Percentiles rank a stretch among this genome's conserved stretches.
These are phyloP conservation scores for Siderastrea radians DNA, from an alignment of 92 coral and sea anemone species.

Conservation along the genomic window DNA sequence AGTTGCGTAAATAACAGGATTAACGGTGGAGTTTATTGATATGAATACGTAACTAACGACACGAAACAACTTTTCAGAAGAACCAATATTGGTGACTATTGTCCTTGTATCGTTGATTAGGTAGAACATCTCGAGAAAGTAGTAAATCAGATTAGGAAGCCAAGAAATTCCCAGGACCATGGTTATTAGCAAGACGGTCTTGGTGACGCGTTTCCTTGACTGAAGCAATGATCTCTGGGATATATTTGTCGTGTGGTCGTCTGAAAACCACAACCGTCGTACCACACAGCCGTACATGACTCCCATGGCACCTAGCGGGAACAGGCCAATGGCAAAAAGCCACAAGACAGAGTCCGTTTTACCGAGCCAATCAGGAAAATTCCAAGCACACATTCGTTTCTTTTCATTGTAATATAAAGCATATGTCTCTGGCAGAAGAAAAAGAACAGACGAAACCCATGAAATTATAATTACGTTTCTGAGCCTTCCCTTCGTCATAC, in stretches of 20 bases:
- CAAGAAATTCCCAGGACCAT: conserved; percentile 62
- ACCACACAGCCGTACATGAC: conserved; percentile 66
- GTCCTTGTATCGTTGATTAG: conserved; percentile 21
- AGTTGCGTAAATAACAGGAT: conserved; percentile 69
- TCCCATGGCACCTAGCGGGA: conserved; percentile 59
- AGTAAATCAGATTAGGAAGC: conserved; percentile 61
- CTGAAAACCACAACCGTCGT: conserved; percentile 55
- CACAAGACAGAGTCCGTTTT: conserved; percentile 46
- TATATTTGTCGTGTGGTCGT: conserved; percentile 21
- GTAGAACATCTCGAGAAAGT: conserved; percentile 25
- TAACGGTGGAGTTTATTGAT: conserved; percentile 58
- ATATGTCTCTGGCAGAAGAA: conserved; percentile 33
- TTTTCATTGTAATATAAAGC: conserved; percentile 20
- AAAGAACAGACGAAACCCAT: conserved; percentile 48
- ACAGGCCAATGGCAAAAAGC: conserved; percentile 41
- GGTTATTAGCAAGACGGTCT: conserved; percentile 57
- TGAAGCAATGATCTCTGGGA: conserved; percentile 61
- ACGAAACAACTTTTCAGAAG: conserved; percentile 40
- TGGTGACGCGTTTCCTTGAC: conserved; percentile 80
- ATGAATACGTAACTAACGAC: conserved; percentile 38
- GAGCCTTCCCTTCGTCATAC: conserved; percentile 56
- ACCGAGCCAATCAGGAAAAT: conserved; percentile 37
- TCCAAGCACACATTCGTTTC: conserved; percentile 34
- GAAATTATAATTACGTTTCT: conserved; percentile 23
- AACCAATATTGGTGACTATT: background rate